Conservation (phyloP, 2,888 invertebrate species). For the Mantis religiosa region DNA sequence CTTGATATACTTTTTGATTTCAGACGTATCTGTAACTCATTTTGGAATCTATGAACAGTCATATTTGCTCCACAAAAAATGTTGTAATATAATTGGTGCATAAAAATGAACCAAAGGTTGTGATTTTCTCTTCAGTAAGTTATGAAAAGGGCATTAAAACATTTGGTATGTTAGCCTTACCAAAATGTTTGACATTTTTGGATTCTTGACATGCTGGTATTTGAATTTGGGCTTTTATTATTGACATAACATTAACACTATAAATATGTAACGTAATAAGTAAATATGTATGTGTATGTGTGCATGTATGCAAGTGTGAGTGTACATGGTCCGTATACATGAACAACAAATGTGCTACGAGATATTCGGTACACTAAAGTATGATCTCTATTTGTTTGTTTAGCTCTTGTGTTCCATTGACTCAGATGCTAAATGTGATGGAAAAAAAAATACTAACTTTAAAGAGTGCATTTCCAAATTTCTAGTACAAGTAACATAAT, state of each 20-base stretch:
- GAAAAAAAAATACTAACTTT: neutral
- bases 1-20: too few relatives aligned
- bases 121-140: conserved; percentile 10
- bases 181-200: neutral
- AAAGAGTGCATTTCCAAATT: neutral
- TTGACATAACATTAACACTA: neutral
- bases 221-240: neutral
- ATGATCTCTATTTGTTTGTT: neutral
- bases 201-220: neutral
- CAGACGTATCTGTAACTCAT: too few relatives aligned
- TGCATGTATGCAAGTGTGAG: neutral
- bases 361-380: neutral
- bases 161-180: neutral
- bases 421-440: neutral
- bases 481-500: neutral
- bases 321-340: neutral
- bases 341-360: neutral
- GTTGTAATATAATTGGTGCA: too few relatives aligned
- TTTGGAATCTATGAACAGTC: too few relatives aligned
- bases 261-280: neutral
- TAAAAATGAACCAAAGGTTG: neutral
- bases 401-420: neutral
- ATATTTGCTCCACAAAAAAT: too few relatives aligned
- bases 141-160: conserved; percentile 1
- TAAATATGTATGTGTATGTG: neutral